Conservation (phyloP, 1,140 invertebrate genomes). For the Yoshiicerus persimilis region DNA sequence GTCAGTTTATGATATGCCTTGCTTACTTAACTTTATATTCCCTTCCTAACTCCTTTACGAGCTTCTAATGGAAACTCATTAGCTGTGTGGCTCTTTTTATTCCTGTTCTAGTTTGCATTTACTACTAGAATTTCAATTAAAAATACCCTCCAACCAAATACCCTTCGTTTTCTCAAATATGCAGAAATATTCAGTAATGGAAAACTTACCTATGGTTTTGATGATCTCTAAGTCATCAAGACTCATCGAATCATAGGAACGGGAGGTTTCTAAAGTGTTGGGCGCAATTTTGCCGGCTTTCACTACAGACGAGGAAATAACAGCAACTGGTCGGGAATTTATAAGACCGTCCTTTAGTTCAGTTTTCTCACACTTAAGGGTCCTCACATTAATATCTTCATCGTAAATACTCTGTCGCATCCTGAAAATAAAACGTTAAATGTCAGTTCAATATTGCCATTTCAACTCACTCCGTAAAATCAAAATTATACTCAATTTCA, state of each 20-base stretch:
- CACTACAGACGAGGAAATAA: background rate
- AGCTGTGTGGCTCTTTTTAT: background rate
- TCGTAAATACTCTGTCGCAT: slow-evolving; percentile 36
- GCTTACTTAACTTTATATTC: background rate
- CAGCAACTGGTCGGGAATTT: slow-evolving; percentile 24
- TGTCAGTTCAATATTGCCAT: background rate
- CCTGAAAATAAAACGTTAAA: background rate
- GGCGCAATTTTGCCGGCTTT: background rate
- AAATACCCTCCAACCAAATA: background rate
- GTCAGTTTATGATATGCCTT: slow-evolving; percentile 1
- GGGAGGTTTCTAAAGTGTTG: background rate
- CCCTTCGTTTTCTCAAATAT: background rate
- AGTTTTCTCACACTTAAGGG: background rate
- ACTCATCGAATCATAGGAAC: slow-evolving; percentile 52
- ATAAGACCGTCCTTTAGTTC: slow-evolving; percentile 12
- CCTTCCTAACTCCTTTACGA: background rate
- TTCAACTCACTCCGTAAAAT: no score
- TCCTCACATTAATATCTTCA: background rate
- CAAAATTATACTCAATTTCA: no score
- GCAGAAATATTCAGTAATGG: background rate
- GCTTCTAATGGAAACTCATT: background rate
- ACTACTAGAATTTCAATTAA: background rate
- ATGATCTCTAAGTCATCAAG: slow-evolving; percentile 76
- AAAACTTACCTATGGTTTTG: slow-evolving; percentile 75
- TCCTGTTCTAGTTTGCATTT: background rate